phyloP scores from a whole-genome alignment of 2,888 invertebrate species.

The Mythimna ferrago region DNA sequence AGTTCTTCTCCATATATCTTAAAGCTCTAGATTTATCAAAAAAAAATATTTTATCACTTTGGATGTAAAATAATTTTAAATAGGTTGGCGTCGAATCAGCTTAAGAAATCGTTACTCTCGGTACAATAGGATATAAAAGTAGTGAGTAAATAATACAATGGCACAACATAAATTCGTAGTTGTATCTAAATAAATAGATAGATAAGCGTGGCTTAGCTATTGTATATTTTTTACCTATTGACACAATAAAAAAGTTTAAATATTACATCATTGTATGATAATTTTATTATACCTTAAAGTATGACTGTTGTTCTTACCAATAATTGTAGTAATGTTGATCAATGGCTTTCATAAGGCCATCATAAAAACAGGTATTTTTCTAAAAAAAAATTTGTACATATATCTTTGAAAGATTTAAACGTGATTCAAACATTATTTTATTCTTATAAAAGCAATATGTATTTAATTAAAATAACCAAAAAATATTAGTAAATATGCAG shows the following conservation, averaged over 20 bases:
- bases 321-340: conserved; percentile 17
- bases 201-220: conserved; percentile 58
- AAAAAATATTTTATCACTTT: conserved; percentile 22
- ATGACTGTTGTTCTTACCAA: conserved; percentile 21
- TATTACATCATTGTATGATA: conserved; percentile 11
- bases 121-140: conserved; percentile 36
- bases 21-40: conserved; percentile 37
- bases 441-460: background rate
- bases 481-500: background rate
- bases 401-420: background rate
- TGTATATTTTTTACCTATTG: conserved; percentile 49
- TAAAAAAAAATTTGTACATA: background rate
- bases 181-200: conserved; percentile 32
- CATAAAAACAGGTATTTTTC: conserved; percentile 10
- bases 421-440: conserved; percentile 1
- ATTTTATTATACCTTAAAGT: conserved; percentile 4
- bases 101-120: conserved; percentile 20
- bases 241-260: conserved; percentile 22
- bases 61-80: conserved; percentile 25
- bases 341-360: background rate
- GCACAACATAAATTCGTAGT: conserved; percentile 54
- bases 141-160: conserved; percentile 42
- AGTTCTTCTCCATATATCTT: conserved; percentile 34
- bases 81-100: conserved; percentile 28
- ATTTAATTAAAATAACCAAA: background rate